Percentiles rank a stretch among this genome's conserved stretches.
phyloP scores from a whole-genome alignment of 2,888 invertebrate genomes.

The Scaptomyza tumidula region DNA sequence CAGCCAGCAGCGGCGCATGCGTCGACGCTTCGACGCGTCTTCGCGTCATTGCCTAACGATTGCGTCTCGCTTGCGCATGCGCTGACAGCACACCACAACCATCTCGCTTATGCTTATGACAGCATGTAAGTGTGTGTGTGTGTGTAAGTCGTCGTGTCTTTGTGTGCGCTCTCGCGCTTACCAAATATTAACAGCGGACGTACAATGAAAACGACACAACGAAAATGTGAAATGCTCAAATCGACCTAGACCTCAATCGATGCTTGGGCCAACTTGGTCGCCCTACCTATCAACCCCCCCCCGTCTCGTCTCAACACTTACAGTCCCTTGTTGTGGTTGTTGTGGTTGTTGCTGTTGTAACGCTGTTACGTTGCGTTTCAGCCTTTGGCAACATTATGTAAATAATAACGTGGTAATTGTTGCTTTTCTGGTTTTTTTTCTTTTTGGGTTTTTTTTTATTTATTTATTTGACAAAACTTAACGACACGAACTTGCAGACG shows the following conservation, averaged over 20 bases:
- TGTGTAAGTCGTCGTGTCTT: conserved; percentile 14
- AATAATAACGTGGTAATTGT: conserved; percentile 56
- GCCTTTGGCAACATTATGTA: conserved; percentile 75
- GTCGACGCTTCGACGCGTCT: conserved; percentile 65
- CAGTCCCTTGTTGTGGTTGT: conserved; percentile 5
- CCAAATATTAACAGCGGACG: conserved; percentile 68
- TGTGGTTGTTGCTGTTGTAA: conserved; percentile 24
- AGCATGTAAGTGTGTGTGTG: conserved; percentile 14
- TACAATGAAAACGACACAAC: conserved; percentile 78
- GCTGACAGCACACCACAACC: conserved; percentile 13
- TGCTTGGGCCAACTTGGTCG: conserved; percentile 69
- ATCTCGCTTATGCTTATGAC: conserved; percentile 14
- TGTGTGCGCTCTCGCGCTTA: conserved; percentile 42
- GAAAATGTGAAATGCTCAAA: conserved; percentile 78
- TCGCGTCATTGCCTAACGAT: conserved; percentile 49
- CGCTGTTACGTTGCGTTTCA: conserved; percentile 45
- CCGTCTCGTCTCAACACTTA: background rate
- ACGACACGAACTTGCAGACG: conserved; percentile 38
- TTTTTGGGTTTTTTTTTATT: conserved; percentile 44
- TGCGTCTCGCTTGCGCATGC: conserved; percentile 56
- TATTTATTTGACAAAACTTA: conserved; percentile 37
- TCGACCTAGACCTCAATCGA: conserved; percentile 83
- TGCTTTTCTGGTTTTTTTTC: conserved; percentile 30
- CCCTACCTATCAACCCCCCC: conserved; percentile 6
- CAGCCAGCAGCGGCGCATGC: conserved; percentile 62